phyloP scores from a whole-genome alignment of 2,113 vertebrate genomes.

The Synchiropus splendidus region DNA sequence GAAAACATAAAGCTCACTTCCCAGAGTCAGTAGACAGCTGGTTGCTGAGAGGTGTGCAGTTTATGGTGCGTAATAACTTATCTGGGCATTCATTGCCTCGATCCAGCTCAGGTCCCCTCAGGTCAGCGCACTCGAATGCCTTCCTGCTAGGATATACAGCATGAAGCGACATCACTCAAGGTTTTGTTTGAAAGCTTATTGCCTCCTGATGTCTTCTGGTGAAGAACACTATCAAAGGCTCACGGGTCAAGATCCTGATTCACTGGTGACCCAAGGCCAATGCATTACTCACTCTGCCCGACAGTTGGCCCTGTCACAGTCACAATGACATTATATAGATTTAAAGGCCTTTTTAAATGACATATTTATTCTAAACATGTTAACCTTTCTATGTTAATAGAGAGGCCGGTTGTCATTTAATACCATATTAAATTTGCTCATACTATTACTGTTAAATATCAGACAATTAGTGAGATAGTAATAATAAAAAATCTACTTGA shows the following conservation, averaged over 20 bases:
- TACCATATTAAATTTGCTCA: too few relatives aligned
- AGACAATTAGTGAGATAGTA: too few relatives aligned
- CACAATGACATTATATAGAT: too few relatives aligned
- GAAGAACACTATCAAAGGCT: conserved; percentile 2
- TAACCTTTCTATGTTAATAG: too few relatives aligned
- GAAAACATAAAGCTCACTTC: conserved; percentile 1
- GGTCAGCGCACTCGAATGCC: conserved; percentile 18
- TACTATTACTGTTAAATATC: too few relatives aligned
- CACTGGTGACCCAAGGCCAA: not conserved
- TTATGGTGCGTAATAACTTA: conserved; percentile 6
- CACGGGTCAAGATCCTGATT: not conserved
- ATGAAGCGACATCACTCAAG: not conserved
- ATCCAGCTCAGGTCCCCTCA: conserved; percentile 11
- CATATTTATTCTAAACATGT: too few relatives aligned
- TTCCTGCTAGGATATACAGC: conserved; percentile 15
- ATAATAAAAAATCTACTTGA: too few relatives aligned
- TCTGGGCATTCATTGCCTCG: conserved; percentile 6
- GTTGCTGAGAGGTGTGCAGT: not conserved
- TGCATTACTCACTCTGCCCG: not conserved
- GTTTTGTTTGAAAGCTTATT: not conserved
- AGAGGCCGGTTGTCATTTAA: too few relatives aligned
- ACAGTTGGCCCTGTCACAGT: too few relatives aligned
- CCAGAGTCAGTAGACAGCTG: not conserved
- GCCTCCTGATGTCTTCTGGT: conserved; percentile 3
- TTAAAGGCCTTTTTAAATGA: too few relatives aligned